Evolutionary conservation across 2,113 vertebrate genomes (phyloP).

Genomic region (Microcebus tavaratra): DNA sequence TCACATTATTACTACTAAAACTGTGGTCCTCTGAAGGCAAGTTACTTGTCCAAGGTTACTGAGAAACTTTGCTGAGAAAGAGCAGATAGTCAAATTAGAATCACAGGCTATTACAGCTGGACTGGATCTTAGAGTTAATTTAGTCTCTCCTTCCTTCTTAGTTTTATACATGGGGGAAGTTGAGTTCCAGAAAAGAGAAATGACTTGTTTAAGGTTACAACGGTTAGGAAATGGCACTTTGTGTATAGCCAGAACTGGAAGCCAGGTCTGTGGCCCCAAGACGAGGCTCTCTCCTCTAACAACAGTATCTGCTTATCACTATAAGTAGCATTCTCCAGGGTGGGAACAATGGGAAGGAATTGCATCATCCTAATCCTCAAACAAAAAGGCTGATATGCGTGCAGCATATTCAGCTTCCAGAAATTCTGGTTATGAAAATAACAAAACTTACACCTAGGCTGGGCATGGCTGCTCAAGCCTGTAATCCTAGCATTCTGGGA

Average conservation of each 20-base stretch:
- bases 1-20: conserved; percentile 23
- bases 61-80: not conserved
- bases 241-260: not conserved
- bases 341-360: not conserved
- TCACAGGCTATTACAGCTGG: not conserved
- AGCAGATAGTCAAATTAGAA: conserved; percentile 29
- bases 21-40: not conserved
- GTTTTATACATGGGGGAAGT: not conserved
- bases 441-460: not conserved
- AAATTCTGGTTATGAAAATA: not conserved
- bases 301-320: not conserved
- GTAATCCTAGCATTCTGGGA: too few relatives aligned
- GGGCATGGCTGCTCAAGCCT: too few relatives aligned
- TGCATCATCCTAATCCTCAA: not conserved
- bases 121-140: conserved; percentile 4
- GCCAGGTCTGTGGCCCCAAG: not conserved
- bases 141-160: not conserved
- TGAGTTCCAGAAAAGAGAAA: not conserved
- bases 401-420: not conserved
- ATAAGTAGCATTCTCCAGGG: not conserved
- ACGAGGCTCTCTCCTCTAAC: not conserved
- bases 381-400: not conserved
- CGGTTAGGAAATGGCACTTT: not conserved
- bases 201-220: not conserved
- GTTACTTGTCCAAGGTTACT: conserved; percentile 10